Evolutionary conservation across 1,140 invertebrate species (phyloP).

Genomic region (Drosophila littoralis): DNA sequence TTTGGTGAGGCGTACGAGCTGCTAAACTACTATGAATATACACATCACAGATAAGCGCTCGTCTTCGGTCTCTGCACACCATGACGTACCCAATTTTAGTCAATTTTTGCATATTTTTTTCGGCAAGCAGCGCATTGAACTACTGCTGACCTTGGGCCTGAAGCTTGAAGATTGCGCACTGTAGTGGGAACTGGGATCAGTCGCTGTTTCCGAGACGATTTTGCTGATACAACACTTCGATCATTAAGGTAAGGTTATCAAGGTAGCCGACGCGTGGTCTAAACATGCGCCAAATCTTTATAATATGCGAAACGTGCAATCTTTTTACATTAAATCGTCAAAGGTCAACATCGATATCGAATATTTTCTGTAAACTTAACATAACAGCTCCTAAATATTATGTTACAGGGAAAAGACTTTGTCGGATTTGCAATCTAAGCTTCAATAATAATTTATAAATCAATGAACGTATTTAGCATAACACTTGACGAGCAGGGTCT

Average conservation of each 20-base stretch:
- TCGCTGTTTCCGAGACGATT: constrained; percentile 3
- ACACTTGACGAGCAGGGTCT: no score
- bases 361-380: no score
- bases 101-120: not conserved
- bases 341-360: not conserved
- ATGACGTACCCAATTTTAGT: constrained; percentile 2
- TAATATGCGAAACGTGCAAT: not conserved
- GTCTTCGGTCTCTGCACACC: not conserved
- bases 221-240: not conserved
- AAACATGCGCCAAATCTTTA: not conserved
- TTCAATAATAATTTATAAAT: no score
- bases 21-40: no score
- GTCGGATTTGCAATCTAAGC: no score
- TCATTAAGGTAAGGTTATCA: constrained; percentile 2
- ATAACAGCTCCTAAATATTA: no score
- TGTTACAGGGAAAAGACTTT: no score
- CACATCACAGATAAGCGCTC: constrained; percentile 4
- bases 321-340: not conserved
- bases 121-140: not conserved
- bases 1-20: not conserved
- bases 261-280: not conserved
- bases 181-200: not conserved
- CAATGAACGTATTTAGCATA: no score
- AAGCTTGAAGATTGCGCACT: not conserved
- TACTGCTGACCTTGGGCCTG: constrained; percentile 7